These are phyloP conservation scores for Acutogordius australiensis DNA, from an alignment of 2,888 invertebrate species.

Conservation along the genomic window DNA sequence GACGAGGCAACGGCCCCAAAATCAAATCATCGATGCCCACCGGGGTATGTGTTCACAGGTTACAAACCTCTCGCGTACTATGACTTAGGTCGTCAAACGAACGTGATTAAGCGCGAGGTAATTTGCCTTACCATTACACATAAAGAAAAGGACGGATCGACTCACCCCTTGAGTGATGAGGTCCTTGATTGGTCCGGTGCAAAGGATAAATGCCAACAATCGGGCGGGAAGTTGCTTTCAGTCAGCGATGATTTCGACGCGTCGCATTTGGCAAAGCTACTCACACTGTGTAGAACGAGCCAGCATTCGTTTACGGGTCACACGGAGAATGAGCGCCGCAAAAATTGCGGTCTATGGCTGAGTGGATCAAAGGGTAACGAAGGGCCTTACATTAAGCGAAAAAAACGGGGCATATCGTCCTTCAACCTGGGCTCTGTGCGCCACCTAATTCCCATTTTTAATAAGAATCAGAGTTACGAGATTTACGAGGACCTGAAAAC, in stretches of 20 bases:
- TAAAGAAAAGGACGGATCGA: neutral
- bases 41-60: neutral
- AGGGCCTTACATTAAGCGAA: neutral
- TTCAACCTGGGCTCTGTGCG: no score
- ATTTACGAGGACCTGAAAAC: neutral
- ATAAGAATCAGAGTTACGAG: neutral
- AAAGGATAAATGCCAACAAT: neutral
- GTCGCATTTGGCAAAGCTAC: neutral
- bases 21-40: neutral
- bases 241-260: constrained; percentile 1
- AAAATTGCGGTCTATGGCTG: neutral
- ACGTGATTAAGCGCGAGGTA: neutral
- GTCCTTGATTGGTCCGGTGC: neutral
- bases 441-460: no score
- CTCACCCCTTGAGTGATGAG: no score
- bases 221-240: neutral
- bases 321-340: neutral
- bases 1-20: neutral
- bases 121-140: neutral
- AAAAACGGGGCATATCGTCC: neutral
- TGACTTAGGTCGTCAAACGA: neutral
- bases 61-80: neutral
- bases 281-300: neutral
- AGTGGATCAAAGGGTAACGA: neutral
- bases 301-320: neutral